Percentiles rank a stretch among this genome's conserved stretches.
These are phyloP conservation scores for Alectura lathami DNA, from an alignment of 2,113 vertebrate species.

Conservation along the genomic window DNA sequence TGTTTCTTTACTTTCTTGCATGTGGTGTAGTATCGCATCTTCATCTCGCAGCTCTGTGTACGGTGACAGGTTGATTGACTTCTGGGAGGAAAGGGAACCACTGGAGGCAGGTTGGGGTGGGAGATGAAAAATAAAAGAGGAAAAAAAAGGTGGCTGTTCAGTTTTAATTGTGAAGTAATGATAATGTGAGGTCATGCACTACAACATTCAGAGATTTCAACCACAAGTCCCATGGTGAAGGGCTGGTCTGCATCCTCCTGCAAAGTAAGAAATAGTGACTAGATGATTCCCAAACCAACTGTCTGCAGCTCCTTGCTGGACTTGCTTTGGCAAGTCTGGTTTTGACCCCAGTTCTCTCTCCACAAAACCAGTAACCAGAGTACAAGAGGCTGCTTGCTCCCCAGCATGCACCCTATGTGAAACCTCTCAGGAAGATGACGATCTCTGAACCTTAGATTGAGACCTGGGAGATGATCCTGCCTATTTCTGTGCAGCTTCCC, in stretches of 20 bases:
- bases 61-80: not conserved
- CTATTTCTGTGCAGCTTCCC: not conserved
- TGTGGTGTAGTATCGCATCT: not conserved
- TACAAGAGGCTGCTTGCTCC: not conserved
- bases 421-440: not conserved
- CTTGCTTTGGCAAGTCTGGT: not conserved
- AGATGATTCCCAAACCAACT: not conserved
- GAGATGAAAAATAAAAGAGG: not conserved
- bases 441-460: not conserved
- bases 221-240: not conserved
- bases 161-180: not conserved
- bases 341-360: not conserved
- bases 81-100: constrained; percentile 5
- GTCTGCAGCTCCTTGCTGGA: not conserved
- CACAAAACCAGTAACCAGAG: not conserved
- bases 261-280: not conserved
- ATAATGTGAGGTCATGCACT: not conserved
- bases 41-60: not conserved
- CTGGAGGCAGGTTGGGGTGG: not conserved
- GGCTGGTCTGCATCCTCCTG: not conserved
- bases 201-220: not conserved
- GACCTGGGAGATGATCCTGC: not conserved
- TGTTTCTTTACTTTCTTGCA: constrained; percentile 26
- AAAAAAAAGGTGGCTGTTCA: not conserved
- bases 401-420: not conserved